Evolutionary conservation across 2,888 invertebrate species (phyloP).

Genomic region (Epinotia demarniana): DNA sequence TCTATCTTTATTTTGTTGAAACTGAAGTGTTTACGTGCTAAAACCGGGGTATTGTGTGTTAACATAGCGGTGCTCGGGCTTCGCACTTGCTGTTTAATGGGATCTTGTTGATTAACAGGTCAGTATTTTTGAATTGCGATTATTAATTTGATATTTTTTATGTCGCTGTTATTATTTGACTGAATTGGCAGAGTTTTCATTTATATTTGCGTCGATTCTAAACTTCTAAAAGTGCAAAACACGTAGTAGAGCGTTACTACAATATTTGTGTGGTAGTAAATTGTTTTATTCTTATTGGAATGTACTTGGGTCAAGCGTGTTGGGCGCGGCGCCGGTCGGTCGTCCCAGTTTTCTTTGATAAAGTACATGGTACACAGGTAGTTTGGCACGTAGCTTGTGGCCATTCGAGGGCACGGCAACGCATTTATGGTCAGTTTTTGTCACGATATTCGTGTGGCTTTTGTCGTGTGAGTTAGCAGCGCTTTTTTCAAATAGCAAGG

Average conservation of each 20-base stretch:
- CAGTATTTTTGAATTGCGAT: slow-evolving; percentile 49
- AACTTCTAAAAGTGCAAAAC: slow-evolving; percentile 7
- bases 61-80: slow-evolving; percentile 64
- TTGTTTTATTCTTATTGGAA: slow-evolving; percentile 63
- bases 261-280: slow-evolving; percentile 50
- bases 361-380: slow-evolving; percentile 45
- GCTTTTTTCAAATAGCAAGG: neutral
- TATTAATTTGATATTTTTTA: neutral
- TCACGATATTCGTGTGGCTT: slow-evolving; percentile 21
- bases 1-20: slow-evolving; percentile 75
- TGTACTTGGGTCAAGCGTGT: slow-evolving; percentile 48
- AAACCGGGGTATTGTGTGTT: slow-evolving; percentile 67
- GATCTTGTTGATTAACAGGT: slow-evolving; percentile 82
- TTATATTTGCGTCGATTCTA: neutral
- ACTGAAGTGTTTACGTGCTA: slow-evolving; percentile 80
- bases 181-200: neutral
- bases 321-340: slow-evolving; percentile 76
- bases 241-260: slow-evolving; percentile 24
- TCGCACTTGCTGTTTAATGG: slow-evolving; percentile 77
- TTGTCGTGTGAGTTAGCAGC: slow-evolving; percentile 16
- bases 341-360: slow-evolving; percentile 70
- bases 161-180: neutral
- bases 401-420: slow-evolving; percentile 42
- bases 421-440: slow-evolving; percentile 39
- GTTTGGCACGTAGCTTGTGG: slow-evolving; percentile 47